Conservation (phyloP, 2,113 vertebrate genomes). For the Pardalotus punctatus region DNA sequence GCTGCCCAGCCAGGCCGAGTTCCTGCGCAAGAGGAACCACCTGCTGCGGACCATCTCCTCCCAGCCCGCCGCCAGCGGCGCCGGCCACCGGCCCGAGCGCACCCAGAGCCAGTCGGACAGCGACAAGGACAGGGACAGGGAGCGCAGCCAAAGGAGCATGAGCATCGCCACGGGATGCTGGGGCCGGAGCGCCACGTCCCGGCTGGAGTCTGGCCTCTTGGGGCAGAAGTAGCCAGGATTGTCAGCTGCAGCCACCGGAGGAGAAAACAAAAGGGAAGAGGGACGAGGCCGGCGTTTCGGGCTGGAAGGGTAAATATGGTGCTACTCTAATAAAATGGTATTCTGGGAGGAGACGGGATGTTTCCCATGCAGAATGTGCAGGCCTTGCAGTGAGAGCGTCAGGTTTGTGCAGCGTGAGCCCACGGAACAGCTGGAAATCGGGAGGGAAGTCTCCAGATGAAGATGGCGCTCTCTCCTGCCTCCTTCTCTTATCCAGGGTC, state of each 20-base stretch:
- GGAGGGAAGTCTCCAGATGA: slow-evolving; percentile 14
- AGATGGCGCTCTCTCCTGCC: slow-evolving; percentile 51
- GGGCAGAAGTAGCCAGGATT: slow-evolving; percentile 72
- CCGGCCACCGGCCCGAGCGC: slow-evolving; percentile 82
- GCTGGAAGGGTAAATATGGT: slow-evolving; percentile 69
- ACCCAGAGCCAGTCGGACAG: slow-evolving; percentile 88
- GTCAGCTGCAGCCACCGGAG: background rate
- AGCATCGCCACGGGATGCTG: slow-evolving; percentile 93
- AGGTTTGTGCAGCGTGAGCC: slow-evolving; percentile 3
- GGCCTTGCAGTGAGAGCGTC: slow-evolving; percentile 57
- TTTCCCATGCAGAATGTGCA: background rate
- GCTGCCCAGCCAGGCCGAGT: slow-evolving; percentile 87
- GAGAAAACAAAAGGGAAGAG: slow-evolving; percentile 17
- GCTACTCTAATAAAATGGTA: slow-evolving; percentile 64
- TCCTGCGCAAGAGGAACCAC: slow-evolving; percentile 94
- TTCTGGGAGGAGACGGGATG: slow-evolving; percentile 30
- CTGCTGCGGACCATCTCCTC: slow-evolving; percentile 93
- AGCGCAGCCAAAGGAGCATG: slow-evolving; percentile 90
- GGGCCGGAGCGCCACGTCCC: slow-evolving; percentile 82
- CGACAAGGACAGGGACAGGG: slow-evolving; percentile 81
- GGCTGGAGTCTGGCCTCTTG: slow-evolving; percentile 77
- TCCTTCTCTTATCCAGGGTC: slow-evolving; percentile 67
- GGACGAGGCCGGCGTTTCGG: slow-evolving; percentile 18
- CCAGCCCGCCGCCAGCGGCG: slow-evolving; percentile 69
- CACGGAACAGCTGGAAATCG: background rate